phyloP scores from a whole-genome alignment of 2,797 vertebrate species.

The Cephalopachus bancanus region DNA sequence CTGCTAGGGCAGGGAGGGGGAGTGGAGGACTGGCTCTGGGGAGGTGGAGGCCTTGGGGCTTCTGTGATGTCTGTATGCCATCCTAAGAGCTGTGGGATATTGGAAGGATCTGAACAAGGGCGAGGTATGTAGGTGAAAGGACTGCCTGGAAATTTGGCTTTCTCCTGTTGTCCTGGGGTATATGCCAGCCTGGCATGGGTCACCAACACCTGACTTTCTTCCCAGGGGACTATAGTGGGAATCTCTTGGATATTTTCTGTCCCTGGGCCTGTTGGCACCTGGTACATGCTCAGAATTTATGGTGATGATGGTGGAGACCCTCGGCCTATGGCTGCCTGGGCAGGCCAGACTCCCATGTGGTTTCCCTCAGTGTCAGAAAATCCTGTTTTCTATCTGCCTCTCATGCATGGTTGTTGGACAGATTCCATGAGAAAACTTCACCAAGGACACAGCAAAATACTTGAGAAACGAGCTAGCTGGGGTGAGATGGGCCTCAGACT shows the following conservation, averaged over 20 bases:
- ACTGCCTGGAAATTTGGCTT: not conserved
- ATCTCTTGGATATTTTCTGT: not conserved
- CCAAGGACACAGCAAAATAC: too few species aligned
- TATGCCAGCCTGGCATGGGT: not conserved
- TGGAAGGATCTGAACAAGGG: not conserved
- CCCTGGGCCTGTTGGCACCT: not conserved
- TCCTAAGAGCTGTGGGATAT: not conserved
- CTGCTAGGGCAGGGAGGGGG: not conserved
- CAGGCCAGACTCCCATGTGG: rapidly evolving
- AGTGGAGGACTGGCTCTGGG: not conserved
- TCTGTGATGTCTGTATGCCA: not conserved
- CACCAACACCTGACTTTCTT: not conserved
- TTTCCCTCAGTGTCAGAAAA: not conserved
- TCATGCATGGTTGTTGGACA: not conserved
- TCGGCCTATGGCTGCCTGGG: not conserved
- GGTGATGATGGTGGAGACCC: not conserved
- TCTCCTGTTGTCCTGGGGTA: not conserved
- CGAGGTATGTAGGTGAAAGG: not conserved
- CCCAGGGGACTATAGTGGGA: not conserved
- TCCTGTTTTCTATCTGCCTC: not conserved
- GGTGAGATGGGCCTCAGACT: not conserved
- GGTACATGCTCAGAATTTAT: not conserved
- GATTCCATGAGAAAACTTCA: not conserved
- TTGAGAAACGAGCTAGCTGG: not conserved
- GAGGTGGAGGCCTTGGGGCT: not conserved